Conservation (phyloP, 1,140 invertebrate species). For the Camponotus floridanus region DNA sequence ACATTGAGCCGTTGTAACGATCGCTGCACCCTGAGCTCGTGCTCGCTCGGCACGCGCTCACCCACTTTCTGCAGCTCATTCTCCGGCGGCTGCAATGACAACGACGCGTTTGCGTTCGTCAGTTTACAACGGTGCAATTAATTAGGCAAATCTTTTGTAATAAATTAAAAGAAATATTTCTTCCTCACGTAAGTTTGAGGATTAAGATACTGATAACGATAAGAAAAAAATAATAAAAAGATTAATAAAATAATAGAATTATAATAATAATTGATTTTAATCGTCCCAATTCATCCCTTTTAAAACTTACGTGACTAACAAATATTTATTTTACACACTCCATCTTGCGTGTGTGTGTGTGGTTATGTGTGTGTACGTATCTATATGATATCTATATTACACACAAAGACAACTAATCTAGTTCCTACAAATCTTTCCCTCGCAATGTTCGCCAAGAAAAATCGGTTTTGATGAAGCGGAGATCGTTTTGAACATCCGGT, state of each 20-base stretch:
- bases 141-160: background rate
- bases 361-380: background rate
- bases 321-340: background rate
- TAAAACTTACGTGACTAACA: background rate
- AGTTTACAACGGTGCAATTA: background rate
- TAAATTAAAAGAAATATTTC: background rate
- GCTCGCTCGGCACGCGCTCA: slow-evolving; percentile 93
- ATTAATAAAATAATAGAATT: background rate
- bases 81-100: slow-evolving; percentile 93
- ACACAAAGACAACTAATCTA: slow-evolving; percentile 24
- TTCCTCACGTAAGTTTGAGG: background rate
- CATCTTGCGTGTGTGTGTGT: background rate
- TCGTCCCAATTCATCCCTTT: background rate
- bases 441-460: background rate
- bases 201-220: background rate
- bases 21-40: slow-evolving; percentile 96
- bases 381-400: background rate
- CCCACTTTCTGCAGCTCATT: slow-evolving; percentile 95
- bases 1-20: slow-evolving; percentile 97
- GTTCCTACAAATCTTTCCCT: background rate
- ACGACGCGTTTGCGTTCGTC: background rate
- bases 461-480: background rate
- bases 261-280: slow-evolving; percentile 8
- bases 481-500: slow-evolving; percentile 5
- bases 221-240: background rate